Conservation (phyloP, 2,797 vertebrate species). For the Phoebastria nigripes region DNA sequence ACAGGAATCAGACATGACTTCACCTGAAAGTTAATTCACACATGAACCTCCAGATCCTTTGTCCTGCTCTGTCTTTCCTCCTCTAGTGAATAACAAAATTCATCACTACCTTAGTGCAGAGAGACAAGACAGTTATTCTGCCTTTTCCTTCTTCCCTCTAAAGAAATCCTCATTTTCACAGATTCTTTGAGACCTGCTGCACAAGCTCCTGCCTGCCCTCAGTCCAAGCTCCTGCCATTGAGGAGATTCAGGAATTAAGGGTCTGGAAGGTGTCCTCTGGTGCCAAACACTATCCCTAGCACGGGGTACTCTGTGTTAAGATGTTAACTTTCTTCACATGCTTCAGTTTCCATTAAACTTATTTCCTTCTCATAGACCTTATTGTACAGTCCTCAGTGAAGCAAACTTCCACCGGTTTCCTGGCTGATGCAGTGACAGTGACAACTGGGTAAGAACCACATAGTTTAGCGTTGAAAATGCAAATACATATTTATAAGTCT, state of each 20-base stretch:
- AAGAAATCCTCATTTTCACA: background rate
- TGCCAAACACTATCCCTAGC: background rate
- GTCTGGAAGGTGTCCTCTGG: background rate
- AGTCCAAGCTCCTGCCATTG: background rate
- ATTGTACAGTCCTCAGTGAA: background rate
- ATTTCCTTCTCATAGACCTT: background rate
- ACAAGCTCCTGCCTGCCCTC: background rate
- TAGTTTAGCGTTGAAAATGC: background rate
- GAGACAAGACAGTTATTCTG: background rate
- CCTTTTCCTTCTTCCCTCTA: background rate
- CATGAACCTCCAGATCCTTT: background rate
- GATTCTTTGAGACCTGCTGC: background rate
- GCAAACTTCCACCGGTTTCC: background rate
- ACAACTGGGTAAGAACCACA: background rate
- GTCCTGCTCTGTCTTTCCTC: background rate
- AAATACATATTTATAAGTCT: conserved; percentile 44
- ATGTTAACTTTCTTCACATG: background rate
- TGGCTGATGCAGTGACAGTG: background rate
- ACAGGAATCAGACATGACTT: background rate
- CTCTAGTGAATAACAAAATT: background rate
- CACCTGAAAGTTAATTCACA: background rate
- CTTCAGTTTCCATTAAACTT: background rate
- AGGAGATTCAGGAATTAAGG: background rate
- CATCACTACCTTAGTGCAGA: background rate
- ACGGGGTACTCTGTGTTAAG: background rate